Evolutionary conservation across 2,888 invertebrate species (phyloP).

Genomic region (Cylindroiulus punctatus): DNA sequence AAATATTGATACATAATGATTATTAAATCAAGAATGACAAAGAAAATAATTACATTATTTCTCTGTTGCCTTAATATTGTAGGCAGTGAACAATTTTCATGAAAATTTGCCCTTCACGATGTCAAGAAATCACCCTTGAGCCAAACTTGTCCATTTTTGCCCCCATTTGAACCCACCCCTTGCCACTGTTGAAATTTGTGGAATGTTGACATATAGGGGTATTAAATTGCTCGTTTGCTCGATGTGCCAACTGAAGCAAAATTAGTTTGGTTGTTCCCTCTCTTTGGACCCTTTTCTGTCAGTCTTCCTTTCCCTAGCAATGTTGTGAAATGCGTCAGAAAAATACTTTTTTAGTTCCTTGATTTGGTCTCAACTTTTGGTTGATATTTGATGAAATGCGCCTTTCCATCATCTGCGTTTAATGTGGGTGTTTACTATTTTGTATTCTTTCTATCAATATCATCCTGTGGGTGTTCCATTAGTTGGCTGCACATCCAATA

Average conservation of each 20-base stretch:
- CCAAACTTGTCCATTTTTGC: not conserved
- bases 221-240: constrained; percentile 12
- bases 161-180: constrained; percentile 3
- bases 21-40: too few species aligned
- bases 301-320: not conserved
- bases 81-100: too few species aligned
- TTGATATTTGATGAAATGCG: too few species aligned
- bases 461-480: too few species aligned
- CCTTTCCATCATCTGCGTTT: too few species aligned
- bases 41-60: too few species aligned
- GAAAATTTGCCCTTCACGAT: not conserved
- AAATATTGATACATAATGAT: too few species aligned
- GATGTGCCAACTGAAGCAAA: constrained; percentile 32
- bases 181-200: constrained; percentile 13
- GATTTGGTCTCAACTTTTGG: not conserved
- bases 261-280: constrained; percentile 15
- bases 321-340: not conserved
- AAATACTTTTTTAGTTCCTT: constrained; percentile 3
- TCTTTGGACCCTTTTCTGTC: not conserved
- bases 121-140: constrained; percentile 1
- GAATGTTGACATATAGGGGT: constrained; percentile 14
- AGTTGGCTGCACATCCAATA: too few species aligned
- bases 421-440: too few species aligned
- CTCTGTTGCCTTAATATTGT: too few species aligned
- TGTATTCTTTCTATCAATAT: too few species aligned